These are phyloP conservation scores for Plagodis pulveraria DNA, from an alignment of 2,888 invertebrate species.

Conservation along the genomic window DNA sequence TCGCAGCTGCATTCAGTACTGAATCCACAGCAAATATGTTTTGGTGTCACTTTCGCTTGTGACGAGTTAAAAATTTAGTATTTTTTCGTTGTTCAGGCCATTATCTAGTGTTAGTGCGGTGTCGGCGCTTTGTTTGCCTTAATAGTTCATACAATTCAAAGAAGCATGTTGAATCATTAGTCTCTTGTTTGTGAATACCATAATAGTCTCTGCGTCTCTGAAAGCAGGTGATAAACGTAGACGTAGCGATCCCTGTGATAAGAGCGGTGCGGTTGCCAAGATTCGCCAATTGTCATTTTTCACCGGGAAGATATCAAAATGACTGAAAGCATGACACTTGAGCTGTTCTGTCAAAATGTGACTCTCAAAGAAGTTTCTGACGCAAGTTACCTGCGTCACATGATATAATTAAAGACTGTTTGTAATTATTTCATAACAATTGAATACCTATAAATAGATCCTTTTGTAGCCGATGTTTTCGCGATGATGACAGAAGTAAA, in stretches of 20 bases:
- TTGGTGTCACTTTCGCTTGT: no score
- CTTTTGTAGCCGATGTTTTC: no score
- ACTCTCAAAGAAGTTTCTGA: constrained; percentile 40
- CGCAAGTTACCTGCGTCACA: constrained; percentile 44
- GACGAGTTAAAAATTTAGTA: no score
- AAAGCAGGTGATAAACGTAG: constrained; percentile 39
- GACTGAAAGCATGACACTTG: constrained; percentile 49
- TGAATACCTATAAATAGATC: no score
- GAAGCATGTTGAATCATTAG: constrained; percentile 8
- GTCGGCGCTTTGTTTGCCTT: no score
- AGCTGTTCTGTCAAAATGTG: constrained; percentile 51
- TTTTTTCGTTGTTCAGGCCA: no score
- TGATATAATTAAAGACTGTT: no score
- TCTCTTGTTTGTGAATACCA: constrained; percentile 2
- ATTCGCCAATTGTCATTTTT: constrained; percentile 59
- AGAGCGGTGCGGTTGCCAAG: constrained; percentile 55
- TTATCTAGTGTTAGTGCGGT: no score
- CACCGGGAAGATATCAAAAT: constrained; percentile 50
- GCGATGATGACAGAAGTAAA: no score
- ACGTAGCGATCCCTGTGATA: constrained; percentile 49
- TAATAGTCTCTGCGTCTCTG: constrained; percentile 20
- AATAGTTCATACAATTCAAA: not conserved
- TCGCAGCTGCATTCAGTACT: constrained; percentile 19
- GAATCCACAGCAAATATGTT: not conserved
- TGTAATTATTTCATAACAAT: no score